phyloP scores from a whole-genome alignment of 2,113 vertebrate species.

The Microcebus murinus region DNA sequence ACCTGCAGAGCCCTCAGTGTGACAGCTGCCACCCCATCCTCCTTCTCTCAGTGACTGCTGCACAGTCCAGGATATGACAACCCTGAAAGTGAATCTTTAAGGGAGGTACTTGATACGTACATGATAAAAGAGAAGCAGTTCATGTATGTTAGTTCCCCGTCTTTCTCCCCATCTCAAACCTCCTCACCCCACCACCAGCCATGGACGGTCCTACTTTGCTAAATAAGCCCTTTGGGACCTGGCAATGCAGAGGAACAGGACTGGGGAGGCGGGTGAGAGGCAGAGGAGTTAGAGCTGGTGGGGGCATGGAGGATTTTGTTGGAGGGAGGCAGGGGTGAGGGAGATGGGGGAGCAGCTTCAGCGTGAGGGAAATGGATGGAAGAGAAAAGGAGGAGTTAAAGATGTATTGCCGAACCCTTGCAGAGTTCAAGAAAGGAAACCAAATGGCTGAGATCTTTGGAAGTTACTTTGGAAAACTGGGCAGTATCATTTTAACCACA shows the following conservation, averaged over 20 bases:
- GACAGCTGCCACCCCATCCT: neutral
- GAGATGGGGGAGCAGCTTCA: neutral
- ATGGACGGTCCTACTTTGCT: neutral
- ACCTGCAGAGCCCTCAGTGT: neutral
- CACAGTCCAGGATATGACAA: neutral
- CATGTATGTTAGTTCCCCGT: neutral
- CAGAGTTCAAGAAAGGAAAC: neutral
- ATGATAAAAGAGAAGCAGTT: neutral
- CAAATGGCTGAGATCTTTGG: neutral
- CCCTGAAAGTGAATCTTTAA: neutral
- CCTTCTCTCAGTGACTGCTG: neutral
- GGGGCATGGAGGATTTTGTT: neutral
- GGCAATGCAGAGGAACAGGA: neutral
- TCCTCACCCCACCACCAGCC: neutral
- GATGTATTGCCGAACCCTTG: neutral
- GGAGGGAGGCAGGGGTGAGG: neutral
- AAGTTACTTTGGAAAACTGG: conserved; percentile 39
- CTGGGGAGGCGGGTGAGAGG: neutral
- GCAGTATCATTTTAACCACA: conserved; percentile 30
- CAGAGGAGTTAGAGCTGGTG: neutral
- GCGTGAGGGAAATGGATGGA: neutral
- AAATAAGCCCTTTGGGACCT: neutral
- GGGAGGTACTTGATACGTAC: neutral
- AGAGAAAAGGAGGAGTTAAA: neutral
- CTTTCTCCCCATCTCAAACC: neutral